Evolutionary conservation across 2,797 vertebrate species (phyloP).

Genomic region (Pitangus sulphuratus): DNA sequence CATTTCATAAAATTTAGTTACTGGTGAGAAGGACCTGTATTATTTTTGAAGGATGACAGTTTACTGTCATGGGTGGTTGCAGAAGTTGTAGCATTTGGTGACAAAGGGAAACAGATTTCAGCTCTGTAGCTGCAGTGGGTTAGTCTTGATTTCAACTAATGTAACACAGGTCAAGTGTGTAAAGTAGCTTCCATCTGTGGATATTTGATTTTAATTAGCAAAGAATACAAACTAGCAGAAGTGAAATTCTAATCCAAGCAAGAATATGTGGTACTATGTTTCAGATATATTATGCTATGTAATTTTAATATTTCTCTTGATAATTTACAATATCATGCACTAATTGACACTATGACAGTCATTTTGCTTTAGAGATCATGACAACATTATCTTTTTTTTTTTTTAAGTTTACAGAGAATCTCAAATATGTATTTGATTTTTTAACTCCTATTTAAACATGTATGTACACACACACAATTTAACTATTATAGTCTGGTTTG

Average conservation of each 20-base stretch:
- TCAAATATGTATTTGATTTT: not conserved
- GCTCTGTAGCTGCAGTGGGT: not conserved
- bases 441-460: not conserved
- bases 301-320: not conserved
- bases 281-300: not conserved
- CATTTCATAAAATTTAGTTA: not conserved
- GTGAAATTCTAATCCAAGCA: slow-evolving; percentile 23
- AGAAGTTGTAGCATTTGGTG: slow-evolving; percentile 6
- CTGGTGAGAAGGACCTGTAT: not conserved
- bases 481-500: not conserved
- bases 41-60: slow-evolving; percentile 26
- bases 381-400: not conserved
- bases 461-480: not conserved
- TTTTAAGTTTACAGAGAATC: not conserved
- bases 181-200: slow-evolving; percentile 38
- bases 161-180: not conserved
- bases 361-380: not conserved
- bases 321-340: not conserved
- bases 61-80: not conserved
- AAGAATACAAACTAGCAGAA: slow-evolving; percentile 7
- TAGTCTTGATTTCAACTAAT: slow-evolving; percentile 10
- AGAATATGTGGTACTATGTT: not conserved
- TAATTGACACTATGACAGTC: not conserved
- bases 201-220: slow-evolving; percentile 59
- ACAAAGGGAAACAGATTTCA: slow-evolving; percentile 33